Evolutionary conservation across 2,888 invertebrate genomes (phyloP).

Genomic region (Chrysomela aeneicollis): DNA sequence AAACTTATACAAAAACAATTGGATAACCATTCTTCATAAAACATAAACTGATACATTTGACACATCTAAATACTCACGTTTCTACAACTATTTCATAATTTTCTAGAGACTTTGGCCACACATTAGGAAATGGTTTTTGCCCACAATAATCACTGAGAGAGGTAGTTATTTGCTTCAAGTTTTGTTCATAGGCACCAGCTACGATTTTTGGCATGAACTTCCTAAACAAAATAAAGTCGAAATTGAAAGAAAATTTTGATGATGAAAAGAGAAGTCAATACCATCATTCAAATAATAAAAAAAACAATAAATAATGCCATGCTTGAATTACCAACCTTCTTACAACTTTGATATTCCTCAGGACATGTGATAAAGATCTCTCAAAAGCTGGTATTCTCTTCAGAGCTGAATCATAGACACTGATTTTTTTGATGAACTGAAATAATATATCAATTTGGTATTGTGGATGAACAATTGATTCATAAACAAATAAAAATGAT

Average conservation of each 20-base stretch:
- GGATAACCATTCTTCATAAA: too few species aligned
- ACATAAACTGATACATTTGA: too few species aligned
- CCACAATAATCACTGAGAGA: conserved; percentile 81
- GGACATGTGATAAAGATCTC: conserved; percentile 81
- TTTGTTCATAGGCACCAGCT: conserved; percentile 84
- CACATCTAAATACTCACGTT: conserved; percentile 72
- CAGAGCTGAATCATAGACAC: conserved; percentile 76
- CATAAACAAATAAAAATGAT: too few species aligned
- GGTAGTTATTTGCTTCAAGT: conserved; percentile 84
- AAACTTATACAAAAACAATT: too few species aligned
- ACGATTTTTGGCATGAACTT: conserved; percentile 93
- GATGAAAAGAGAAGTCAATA: conserved; percentile 4
- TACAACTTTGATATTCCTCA: conserved; percentile 84
- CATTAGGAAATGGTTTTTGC: conserved; percentile 70
- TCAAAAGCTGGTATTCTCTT: conserved; percentile 83
- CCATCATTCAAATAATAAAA: background rate
- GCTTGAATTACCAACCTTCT: conserved; percentile 68
- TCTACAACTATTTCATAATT: conserved; percentile 87
- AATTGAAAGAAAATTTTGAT: too few species aligned
- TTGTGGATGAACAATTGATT: too few species aligned
- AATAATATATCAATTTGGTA: conserved; percentile 55
- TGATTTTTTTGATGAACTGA: conserved; percentile 83
- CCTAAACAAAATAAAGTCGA: conserved; percentile 69
- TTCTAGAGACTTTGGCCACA: conserved; percentile 77
- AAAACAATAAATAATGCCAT: conserved; percentile 20